Percentiles rank a stretch among this genome's conserved stretches.
These are phyloP conservation scores for Chymomyza caudatula DNA, from an alignment of 2,888 invertebrate species.

Conservation along the genomic window DNA sequence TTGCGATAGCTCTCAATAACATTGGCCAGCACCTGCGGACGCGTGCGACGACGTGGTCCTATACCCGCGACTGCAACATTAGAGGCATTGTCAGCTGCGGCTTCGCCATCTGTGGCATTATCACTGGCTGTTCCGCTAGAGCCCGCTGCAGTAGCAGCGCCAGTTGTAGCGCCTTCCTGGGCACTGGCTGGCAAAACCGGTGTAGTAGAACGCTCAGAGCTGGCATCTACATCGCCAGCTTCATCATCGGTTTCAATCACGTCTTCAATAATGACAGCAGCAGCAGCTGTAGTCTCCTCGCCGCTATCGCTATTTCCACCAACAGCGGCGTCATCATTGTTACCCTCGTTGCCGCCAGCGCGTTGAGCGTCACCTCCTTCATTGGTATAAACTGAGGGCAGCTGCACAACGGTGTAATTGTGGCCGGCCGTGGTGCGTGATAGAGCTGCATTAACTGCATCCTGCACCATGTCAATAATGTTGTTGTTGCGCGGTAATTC, in stretches of 20 bases:
- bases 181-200: conserved; percentile 14
- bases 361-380: conserved; percentile 54
- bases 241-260: conserved; percentile 64
- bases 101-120: conserved; percentile 13
- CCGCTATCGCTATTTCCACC: conserved; percentile 25
- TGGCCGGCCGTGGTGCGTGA: conserved; percentile 74
- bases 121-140: conserved; percentile 13
- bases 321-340: conserved; percentile 10
- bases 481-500: conserved; percentile 77
- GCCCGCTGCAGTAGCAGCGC: conserved; percentile 7
- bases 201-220: conserved; percentile 29
- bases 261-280: conserved; percentile 67
- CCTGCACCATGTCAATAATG: conserved; percentile 77
- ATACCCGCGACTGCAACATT: conserved; percentile 24
- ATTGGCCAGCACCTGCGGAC: conserved; percentile 74
- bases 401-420: conserved; percentile 76
- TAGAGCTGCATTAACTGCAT: conserved; percentile 77
- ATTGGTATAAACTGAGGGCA: conserved; percentile 74
- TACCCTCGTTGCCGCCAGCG: conserved; percentile 14
- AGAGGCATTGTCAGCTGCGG: conserved; percentile 17
- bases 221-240: conserved; percentile 35
- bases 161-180: not conserved
- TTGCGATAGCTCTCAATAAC: conserved; percentile 76
- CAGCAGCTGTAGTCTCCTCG: conserved; percentile 49
- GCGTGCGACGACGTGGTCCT: conserved; percentile 73